Conservation (phyloP, 2,113 vertebrate genomes). For the Neoarius graeffei region DNA sequence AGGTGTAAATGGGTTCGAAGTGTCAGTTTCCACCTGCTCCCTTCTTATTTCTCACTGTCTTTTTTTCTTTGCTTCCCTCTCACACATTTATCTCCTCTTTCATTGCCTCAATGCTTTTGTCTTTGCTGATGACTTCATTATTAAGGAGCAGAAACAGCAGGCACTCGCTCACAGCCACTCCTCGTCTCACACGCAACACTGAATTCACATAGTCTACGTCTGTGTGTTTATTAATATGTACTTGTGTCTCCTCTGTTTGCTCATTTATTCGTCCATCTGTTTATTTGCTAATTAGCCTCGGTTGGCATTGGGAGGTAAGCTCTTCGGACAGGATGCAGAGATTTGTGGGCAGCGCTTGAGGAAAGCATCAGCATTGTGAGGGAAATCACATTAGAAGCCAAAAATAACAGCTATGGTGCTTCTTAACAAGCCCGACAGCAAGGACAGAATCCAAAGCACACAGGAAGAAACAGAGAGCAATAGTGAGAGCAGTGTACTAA, state of each 20-base stretch:
- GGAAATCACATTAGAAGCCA: conserved; percentile 48
- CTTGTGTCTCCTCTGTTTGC: conserved; percentile 16
- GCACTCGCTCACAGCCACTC: conserved; percentile 9
- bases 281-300: conserved; percentile 29
- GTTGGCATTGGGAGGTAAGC: conserved; percentile 4
- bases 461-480: not conserved
- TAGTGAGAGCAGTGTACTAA: conserved; percentile 38
- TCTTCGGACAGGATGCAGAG: not conserved
- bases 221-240: conserved; percentile 15
- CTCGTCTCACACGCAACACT: conserved; percentile 10
- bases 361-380: conserved; percentile 30
- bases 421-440: conserved; percentile 35
- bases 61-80: not conserved
- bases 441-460: conserved; percentile 27
- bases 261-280: conserved; percentile 37
- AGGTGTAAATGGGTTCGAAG: not conserved
- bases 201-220: not conserved
- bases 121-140: conserved; percentile 20
- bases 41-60: not conserved
- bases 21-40: not conserved
- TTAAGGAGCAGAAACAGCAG: conserved; percentile 4
- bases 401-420: conserved; percentile 43
- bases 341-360: conserved; percentile 10
- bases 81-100: not conserved
- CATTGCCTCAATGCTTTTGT: not conserved